These are phyloP conservation scores for Aplocera efformata DNA, from an alignment of 2,888 invertebrate genomes.

Conservation along the genomic window DNA sequence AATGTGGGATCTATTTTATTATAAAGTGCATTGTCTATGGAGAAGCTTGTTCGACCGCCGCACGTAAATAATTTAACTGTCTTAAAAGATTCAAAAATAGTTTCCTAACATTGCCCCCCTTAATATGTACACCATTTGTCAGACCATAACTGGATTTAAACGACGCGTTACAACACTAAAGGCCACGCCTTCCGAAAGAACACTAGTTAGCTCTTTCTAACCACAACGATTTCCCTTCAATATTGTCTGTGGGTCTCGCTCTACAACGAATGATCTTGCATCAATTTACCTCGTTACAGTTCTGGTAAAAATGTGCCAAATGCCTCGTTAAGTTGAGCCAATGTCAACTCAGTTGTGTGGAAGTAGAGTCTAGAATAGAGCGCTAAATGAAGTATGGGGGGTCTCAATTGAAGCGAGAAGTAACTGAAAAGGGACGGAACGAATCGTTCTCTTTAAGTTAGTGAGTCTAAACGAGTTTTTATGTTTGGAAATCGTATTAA, in stretches of 20 bases:
- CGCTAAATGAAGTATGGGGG: slow-evolving; percentile 45
- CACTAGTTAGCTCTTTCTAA: slow-evolving; percentile 44
- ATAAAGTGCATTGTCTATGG: slow-evolving; percentile 78
- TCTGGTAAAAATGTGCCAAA: slow-evolving; percentile 55
- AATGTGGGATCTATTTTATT: slow-evolving; percentile 76
- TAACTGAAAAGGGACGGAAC: slow-evolving; percentile 61
- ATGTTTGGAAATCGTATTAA: slow-evolving; percentile 81
- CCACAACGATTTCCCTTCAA: slow-evolving; percentile 13
- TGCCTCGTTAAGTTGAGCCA: slow-evolving; percentile 25
- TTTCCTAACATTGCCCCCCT: slow-evolving; percentile 79
- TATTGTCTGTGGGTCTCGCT: slow-evolving; percentile 46
- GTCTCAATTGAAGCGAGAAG: slow-evolving; percentile 70
- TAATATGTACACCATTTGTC: slow-evolving; percentile 81
- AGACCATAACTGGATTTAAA: slow-evolving; percentile 80
- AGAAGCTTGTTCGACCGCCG: slow-evolving; percentile 68
- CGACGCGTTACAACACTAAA: slow-evolving; percentile 63
- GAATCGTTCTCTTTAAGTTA: slow-evolving; percentile 74
- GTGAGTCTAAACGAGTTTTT: slow-evolving; percentile 79
- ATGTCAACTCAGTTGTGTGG: slow-evolving; percentile 22
- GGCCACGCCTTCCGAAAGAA: slow-evolving; percentile 59
- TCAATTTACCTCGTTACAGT: slow-evolving; percentile 60
- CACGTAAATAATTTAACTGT: slow-evolving; percentile 80
- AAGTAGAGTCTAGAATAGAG: slow-evolving; percentile 29
- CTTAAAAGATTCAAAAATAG: slow-evolving; percentile 82
- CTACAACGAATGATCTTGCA: slow-evolving; percentile 46